A percentile compares a stretch with the other conserved stretches of the same genome.
phyloP scores from a whole-genome alignment of 2,797 vertebrate species.

The Malacoctenus gilli region DNA sequence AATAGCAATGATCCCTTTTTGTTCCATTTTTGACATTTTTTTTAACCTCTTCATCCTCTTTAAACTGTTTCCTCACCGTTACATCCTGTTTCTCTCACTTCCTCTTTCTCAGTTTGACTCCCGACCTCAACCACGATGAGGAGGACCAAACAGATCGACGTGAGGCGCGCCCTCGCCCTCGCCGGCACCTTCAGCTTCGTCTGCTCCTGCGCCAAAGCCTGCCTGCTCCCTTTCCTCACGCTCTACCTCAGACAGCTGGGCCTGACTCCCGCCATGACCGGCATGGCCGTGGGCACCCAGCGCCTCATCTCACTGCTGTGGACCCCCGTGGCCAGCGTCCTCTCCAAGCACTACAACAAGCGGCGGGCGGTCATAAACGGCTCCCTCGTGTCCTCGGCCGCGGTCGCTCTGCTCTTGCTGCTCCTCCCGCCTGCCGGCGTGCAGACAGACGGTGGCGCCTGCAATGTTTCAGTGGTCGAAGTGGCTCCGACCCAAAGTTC shows the following conservation, averaged over 20 bases:
- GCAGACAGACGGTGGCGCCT: conserved; percentile 33
- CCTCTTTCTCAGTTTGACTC: conserved; percentile 44
- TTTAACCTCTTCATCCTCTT: too few species aligned
- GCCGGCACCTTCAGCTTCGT: conserved; percentile 83
- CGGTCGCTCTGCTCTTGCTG: conserved; percentile 76
- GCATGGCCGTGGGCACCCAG: conserved; percentile 83
- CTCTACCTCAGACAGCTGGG: conserved; percentile 88
- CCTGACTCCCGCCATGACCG: conserved; percentile 82
- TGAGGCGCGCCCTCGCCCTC: conserved; percentile 81
- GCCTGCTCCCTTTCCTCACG: conserved; percentile 87
- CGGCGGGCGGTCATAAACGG: conserved; percentile 75
- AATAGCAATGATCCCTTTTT: too few species aligned
- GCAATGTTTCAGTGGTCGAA: conserved; percentile 62
- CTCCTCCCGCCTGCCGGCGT: conserved; percentile 72
- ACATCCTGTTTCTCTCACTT: too few species aligned
- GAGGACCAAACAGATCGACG: conserved; percentile 84
- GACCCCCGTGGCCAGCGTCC: conserved; percentile 77
- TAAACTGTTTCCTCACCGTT: too few species aligned
- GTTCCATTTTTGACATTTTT: too few species aligned
- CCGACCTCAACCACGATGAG: conserved; percentile 79
- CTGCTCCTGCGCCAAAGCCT: conserved; percentile 78
- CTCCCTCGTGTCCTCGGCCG: conserved; percentile 81
- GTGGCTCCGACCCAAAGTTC: not conserved
- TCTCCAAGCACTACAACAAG: conserved; percentile 79
- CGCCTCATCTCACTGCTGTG: conserved; percentile 80